Conservation (phyloP, 2,797 vertebrate species). For the Pterois miles region DNA sequence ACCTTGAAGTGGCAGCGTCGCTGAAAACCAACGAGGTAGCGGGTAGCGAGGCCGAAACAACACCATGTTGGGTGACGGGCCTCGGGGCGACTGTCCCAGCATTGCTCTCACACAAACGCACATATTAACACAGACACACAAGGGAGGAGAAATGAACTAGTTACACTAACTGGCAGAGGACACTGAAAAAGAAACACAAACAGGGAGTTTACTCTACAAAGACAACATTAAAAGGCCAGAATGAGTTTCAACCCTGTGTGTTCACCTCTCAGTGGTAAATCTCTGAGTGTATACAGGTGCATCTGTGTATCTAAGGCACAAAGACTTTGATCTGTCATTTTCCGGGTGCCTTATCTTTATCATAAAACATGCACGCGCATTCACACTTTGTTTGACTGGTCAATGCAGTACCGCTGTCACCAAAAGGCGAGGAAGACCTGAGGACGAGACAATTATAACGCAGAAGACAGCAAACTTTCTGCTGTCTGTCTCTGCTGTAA, state of each 20-base stretch:
- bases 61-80: conserved; percentile 27
- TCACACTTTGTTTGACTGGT: conserved; percentile 23
- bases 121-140: background rate
- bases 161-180: background rate
- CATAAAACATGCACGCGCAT: conserved; percentile 23
- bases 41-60: conserved; percentile 1
- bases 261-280: conserved; percentile 12
- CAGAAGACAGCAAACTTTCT: background rate
- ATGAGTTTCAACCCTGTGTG: background rate
- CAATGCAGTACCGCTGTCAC: background rate
- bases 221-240: background rate
- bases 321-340: conserved; percentile 31
- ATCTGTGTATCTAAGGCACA: conserved; percentile 20
- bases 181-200: background rate
- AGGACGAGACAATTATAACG: conserved; percentile 1
- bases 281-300: background rate
- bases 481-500: background rate
- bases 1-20: background rate
- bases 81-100: conserved; percentile 9
- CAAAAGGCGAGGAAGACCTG: background rate
- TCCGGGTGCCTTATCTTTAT: conserved; percentile 43
- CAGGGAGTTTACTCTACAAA: background rate
- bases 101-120: conserved; percentile 6
- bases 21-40: conserved; percentile 5
- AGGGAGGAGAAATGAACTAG: background rate